Evolutionary conservation across 2,113 vertebrate genomes (phyloP), one percentile per base, ranked within the genome.

Genomic region (Nesoenas mayeri): DNA sequence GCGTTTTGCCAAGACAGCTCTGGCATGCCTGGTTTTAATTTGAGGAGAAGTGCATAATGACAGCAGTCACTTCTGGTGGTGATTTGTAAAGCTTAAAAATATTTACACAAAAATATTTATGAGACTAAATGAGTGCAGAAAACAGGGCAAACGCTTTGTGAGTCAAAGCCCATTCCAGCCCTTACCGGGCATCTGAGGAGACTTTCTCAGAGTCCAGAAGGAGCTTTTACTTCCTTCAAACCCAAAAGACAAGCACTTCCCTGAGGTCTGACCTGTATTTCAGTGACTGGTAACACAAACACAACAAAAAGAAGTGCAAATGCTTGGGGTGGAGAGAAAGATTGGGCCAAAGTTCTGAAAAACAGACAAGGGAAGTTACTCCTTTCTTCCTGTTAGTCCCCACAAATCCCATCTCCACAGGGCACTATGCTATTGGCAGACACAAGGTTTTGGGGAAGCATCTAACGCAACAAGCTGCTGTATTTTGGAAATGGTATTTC

Each of bases 391-490:
- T 32, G 5, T 22, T 21, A 51, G 18, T 26, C 29, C n/a, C 24
- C 31, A 71, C 47, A 78, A 62, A 84, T 34, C 17, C 24, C 3
- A 5, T 16, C 54, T 58, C 71, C 74, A 32, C 0, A 25, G 6
- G 10, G 4, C 32, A 74, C 20, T 26, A 26, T 50, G 18, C 5
- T 28, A 61, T 5, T 18, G 34, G 14, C 14, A 77, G 57, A 38
- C 60, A 3, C 0, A 16, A 44, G 2, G 8, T 18, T 84, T 38
- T 28, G 38, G 17, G 53, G 38, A 62, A 71, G 3, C 19, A 71
- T 26, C 17, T 20, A 3, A 57, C 60, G 9, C 1, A 5, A 11
- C 10, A 32, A 57, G 22, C n/a, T 10, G 1, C 12, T 6, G 0
- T 0, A 22, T 36, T 77, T 31, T 47, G 44, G 38, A 42, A 38